phyloP scores from a whole-genome alignment of 2,797 vertebrate genomes.

The Leptoclinus maculatus region DNA sequence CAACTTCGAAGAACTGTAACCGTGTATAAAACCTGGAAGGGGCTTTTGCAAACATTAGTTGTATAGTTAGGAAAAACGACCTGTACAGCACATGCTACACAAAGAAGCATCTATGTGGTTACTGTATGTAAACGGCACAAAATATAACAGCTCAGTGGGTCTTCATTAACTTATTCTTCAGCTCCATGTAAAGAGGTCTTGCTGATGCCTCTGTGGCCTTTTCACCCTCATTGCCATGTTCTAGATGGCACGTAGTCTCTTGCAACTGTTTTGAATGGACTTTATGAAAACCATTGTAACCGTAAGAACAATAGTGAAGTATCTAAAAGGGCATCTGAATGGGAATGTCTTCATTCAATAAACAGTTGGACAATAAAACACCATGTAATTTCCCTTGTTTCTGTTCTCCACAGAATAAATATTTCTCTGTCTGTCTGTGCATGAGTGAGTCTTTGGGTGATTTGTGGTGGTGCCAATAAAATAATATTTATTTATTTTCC shows the following conservation, averaged over 20 bases:
- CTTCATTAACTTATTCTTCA: conserved; percentile 16
- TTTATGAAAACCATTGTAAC: conserved; percentile 73
- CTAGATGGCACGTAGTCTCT: conserved; percentile 66
- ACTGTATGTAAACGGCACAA: neutral
- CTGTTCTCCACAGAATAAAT: conserved; percentile 71
- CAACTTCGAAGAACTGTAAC: neutral
- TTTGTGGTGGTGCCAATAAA: conserved; percentile 29
- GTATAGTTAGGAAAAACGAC: neutral
- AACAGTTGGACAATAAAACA: conserved; percentile 82
- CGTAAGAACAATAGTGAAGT: conserved; percentile 66
- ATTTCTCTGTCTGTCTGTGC: conserved; percentile 62
- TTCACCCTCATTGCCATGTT: conserved; percentile 66
- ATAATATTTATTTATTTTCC: conserved; percentile 49
- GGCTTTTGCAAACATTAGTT: neutral
- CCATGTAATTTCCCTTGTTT: conserved; percentile 72
- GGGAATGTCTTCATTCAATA: conserved; percentile 73
- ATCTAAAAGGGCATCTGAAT: conserved; percentile 60
- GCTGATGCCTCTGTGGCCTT: conserved; percentile 60
- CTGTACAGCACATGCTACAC: neutral
- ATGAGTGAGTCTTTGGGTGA: conserved; percentile 41
- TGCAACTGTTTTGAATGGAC: conserved; percentile 62
- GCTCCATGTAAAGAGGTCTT: neutral
- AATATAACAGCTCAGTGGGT: neutral
- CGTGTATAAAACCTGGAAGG: neutral
- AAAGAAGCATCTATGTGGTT: neutral